Conservation (phyloP, 2,888 invertebrate genomes). For the Orthosia gothica region DNA sequence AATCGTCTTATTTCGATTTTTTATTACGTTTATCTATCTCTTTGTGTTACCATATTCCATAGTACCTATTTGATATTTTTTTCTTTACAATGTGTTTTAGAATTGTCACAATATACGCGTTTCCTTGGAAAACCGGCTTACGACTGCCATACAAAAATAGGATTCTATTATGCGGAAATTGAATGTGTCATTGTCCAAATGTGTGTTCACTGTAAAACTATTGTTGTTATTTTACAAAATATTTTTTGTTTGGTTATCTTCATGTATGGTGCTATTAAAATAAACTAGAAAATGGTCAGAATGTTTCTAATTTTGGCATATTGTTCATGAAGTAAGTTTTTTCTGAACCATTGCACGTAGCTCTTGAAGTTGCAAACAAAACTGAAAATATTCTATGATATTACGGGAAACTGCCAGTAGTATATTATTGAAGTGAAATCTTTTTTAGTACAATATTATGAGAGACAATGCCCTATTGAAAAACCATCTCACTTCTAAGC, state of each 20-base stretch:
- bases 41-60: too few relatives aligned
- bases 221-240: too few relatives aligned
- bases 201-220: constrained; percentile 18
- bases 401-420: neutral
- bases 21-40: too few relatives aligned
- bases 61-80: neutral
- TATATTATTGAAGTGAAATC: neutral
- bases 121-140: constrained; percentile 34
- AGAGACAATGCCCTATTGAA: too few relatives aligned
- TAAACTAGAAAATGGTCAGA: neutral
- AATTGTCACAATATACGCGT: neutral
- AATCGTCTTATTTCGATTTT: too few relatives aligned
- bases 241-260: too few relatives aligned
- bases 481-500: too few relatives aligned
- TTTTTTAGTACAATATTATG: too few relatives aligned
- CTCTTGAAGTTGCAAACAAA: too few relatives aligned
- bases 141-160: constrained; percentile 18
- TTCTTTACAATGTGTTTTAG: neutral
- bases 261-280: neutral
- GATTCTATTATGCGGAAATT: constrained; percentile 27
- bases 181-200: constrained; percentile 18
- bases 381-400: neutral
- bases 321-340: neutral
- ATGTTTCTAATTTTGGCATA: neutral
- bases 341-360: neutral